These are phyloP conservation scores for Acanthoscelides obtectus DNA, from an alignment of 2,888 invertebrate genomes.

Conservation along the genomic window DNA sequence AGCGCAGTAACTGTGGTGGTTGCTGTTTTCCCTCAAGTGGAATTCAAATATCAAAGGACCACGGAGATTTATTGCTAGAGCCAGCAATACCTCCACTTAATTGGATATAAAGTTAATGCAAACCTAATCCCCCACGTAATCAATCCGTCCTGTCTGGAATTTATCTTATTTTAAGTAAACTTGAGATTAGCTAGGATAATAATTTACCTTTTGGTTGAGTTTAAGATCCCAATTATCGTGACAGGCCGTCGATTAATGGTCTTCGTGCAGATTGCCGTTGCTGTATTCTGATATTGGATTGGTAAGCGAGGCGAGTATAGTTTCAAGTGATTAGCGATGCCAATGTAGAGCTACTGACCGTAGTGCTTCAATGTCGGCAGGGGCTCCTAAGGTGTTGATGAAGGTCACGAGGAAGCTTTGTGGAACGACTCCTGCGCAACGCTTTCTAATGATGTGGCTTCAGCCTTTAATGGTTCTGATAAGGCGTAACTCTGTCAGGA, in stretches of 20 bases:
- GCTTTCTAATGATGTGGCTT: too few species aligned
- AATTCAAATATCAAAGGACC: not conserved
- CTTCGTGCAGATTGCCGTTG: not conserved
- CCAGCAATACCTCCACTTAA: not conserved
- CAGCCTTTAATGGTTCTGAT: too few species aligned
- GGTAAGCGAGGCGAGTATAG: not conserved
- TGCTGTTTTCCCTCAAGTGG: not conserved
- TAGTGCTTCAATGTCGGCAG: not conserved
- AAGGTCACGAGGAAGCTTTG: too few species aligned
- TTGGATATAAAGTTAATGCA: not conserved
- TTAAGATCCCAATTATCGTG: not conserved
- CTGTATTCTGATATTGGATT: not conserved
- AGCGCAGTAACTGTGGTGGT: not conserved
- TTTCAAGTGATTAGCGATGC: not conserved
- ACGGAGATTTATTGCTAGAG: not conserved
- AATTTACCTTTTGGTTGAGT: not conserved
- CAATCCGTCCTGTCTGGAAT: not conserved
- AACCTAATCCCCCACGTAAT: not conserved
- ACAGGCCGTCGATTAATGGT: not conserved
- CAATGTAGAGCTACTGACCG: not conserved
- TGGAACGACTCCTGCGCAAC: too few species aligned
- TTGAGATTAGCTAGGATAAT: not conserved
- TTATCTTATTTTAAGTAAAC: not conserved
- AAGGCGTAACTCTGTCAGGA: too few species aligned
- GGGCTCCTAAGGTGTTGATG: too few species aligned